Conservation (phyloP, 2,888 invertebrate species). For the Nomada goodeniana region DNA sequence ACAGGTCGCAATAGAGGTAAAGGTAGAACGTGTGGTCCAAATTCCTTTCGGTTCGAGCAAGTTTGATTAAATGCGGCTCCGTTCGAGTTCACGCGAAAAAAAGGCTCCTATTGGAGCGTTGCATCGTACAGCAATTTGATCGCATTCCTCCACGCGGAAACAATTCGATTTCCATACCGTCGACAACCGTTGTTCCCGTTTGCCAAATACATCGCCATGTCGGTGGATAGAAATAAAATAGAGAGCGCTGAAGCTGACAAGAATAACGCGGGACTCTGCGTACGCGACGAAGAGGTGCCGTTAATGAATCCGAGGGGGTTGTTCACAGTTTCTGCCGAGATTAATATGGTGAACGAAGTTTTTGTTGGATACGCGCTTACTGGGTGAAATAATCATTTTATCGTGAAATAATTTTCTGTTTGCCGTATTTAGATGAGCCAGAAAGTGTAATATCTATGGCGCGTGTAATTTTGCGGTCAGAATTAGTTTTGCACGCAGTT, state of each 20-base stretch:
- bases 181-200: slow-evolving; percentile 43
- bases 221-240: slow-evolving; percentile 2
- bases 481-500: too few relatives aligned
- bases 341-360: too few relatives aligned
- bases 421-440: too few relatives aligned
- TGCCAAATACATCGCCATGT: slow-evolving; percentile 30
- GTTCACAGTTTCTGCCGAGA: too few relatives aligned
- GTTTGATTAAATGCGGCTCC: slow-evolving; percentile 50
- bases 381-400: too few relatives aligned
- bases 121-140: slow-evolving; percentile 48
- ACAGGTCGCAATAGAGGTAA: background rate
- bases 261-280: background rate
- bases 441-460: too few relatives aligned
- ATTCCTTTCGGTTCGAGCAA: slow-evolving; percentile 16
- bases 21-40: background rate
- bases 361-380: too few relatives aligned
- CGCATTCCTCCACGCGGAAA: slow-evolving; percentile 54
- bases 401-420: too few relatives aligned
- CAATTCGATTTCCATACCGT: slow-evolving; percentile 56
- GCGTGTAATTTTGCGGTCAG: too few relatives aligned
- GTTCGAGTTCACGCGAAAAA: slow-evolving; percentile 35
- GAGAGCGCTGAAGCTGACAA: background rate
- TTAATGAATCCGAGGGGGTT: background rate
- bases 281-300: background rate
- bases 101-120: slow-evolving; percentile 14